A percentile compares a stretch with the other conserved stretches of the same genome.
phyloP scores from a whole-genome alignment of 2,888 invertebrate species.

The Macroteleia sp. region DNA sequence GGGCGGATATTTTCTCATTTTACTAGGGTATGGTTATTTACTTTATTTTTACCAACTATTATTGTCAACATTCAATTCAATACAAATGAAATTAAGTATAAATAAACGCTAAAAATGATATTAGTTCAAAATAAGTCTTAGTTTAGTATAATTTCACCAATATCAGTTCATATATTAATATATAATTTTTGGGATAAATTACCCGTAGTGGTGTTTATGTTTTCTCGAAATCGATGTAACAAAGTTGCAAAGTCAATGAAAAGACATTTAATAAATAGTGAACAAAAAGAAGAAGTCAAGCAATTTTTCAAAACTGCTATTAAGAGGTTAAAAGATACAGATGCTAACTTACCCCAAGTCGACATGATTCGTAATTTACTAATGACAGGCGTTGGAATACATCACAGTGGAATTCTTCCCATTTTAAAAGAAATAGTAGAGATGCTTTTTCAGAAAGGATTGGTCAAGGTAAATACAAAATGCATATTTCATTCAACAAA shows the following conservation, averaged over 20 bases:
- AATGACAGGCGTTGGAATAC: conserved; percentile 96
- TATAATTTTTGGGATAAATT: conserved; percentile 86
- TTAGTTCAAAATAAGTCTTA: too few species aligned
- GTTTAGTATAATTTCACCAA: too few species aligned
- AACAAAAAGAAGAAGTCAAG: conserved; percentile 94
- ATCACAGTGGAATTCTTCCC: conserved; percentile 99
- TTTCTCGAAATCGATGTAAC: conserved; percentile 94
- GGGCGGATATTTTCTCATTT: too few species aligned
- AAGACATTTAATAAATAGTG: conserved; percentile 88
- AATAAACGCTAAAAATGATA: too few species aligned
- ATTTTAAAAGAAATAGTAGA: conserved; percentile 99
- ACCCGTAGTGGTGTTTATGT: conserved; percentile 97
- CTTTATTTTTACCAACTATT: too few species aligned
- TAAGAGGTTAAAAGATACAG: conserved; percentile 91
- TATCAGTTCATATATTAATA: too few species aligned
- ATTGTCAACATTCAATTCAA: too few species aligned
- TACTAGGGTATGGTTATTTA: too few species aligned
- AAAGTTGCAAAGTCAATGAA: conserved; percentile 85
- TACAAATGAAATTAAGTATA: too few species aligned
- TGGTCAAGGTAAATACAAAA: conserved; percentile 95
- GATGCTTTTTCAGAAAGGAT: conserved; percentile 96
- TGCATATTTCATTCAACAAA: too few species aligned
- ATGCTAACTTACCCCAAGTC: conserved; percentile 94
- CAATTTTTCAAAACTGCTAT: conserved; percentile 94
- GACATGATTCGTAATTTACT: conserved; percentile 88